Evolutionary conservation across 2,888 invertebrate species (phyloP).

Genomic region (Sesamia inferens): DNA sequence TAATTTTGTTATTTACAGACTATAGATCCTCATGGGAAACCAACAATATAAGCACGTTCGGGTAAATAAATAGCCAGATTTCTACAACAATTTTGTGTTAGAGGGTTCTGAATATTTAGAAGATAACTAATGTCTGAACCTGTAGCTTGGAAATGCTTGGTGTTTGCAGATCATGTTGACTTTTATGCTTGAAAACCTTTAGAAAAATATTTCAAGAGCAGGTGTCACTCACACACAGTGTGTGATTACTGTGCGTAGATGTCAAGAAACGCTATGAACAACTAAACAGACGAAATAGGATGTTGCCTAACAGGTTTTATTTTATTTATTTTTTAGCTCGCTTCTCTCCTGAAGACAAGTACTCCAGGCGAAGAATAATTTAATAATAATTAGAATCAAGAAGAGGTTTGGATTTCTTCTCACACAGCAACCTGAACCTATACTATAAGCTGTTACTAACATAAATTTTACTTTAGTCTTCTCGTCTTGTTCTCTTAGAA

Average conservation of each 20-base stretch:
- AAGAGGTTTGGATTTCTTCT: slow-evolving; percentile 96
- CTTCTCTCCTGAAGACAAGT: slow-evolving; percentile 98
- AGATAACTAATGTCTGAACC: no score
- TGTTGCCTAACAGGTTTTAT: not conserved
- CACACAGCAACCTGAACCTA: slow-evolving; percentile 94
- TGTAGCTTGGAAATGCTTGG: not conserved
- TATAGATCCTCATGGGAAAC: slow-evolving; percentile 93
- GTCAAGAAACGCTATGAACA: not conserved
- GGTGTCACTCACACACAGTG: no score
- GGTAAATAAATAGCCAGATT: slow-evolving; percentile 79
- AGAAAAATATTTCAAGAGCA: no score
- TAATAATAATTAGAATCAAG: no score
- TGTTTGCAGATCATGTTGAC: not conserved
- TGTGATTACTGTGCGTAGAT: no score
- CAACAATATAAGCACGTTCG: slow-evolving; percentile 97
- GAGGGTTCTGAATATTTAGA: not conserved
- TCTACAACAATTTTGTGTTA: not conserved
- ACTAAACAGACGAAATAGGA: not conserved
- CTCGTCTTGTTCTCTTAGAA: no score
- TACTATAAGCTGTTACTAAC: no score
- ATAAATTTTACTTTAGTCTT: no score
- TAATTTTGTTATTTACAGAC: slow-evolving; percentile 90
- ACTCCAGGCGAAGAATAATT: slow-evolving; percentile 96
- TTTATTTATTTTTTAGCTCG: slow-evolving; percentile 92
- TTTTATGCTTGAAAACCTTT: not conserved